Evolutionary conservation across 92 coral and sea anemone species (phyloP).

Genomic region (Zoanthus solanderi): DNA sequence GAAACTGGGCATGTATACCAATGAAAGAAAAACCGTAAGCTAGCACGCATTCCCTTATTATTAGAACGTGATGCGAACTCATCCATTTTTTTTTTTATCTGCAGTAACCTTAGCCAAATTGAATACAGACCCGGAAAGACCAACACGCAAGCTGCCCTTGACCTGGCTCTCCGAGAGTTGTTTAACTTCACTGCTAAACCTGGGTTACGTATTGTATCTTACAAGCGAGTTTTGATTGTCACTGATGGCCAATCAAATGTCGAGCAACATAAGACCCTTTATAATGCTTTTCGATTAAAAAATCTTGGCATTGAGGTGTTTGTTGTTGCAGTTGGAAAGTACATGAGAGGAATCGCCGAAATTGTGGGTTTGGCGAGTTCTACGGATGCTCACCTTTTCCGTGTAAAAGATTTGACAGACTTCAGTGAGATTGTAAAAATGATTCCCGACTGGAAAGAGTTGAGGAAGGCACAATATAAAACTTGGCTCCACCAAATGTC

Average conservation of each 20-base stretch:
- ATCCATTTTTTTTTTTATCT: neutral
- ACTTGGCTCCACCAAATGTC: conserved; percentile 75
- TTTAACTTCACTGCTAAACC: conserved; percentile 7
- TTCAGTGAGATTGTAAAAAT: conserved; percentile 73
- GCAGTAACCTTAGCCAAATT: conserved; percentile 51
- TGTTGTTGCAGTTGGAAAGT: conserved; percentile 86
- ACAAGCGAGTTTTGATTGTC: conserved; percentile 75
- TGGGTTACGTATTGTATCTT: conserved; percentile 68
- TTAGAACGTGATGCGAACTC: neutral
- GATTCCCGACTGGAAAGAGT: conserved; percentile 79
- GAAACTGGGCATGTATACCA: neutral
- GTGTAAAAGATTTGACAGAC: conserved; percentile 55
- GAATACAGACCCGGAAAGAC: conserved; percentile 71
- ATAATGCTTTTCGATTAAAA: conserved; percentile 76
- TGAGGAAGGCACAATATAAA: conserved; percentile 45
- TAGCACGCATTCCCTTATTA: neutral
- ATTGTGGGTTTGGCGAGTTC: conserved; percentile 86
- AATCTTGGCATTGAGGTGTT: conserved; percentile 75
- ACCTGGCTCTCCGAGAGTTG: conserved; percentile 46
- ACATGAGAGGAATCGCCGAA: conserved; percentile 81
- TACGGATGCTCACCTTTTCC: conserved; percentile 82
- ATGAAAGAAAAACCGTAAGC: neutral
- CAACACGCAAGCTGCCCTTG: conserved; percentile 83
- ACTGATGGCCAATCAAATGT: conserved; percentile 93
- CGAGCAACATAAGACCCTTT: conserved; percentile 67